Percentiles rank a stretch among this genome's conserved stretches.
phyloP scores from a whole-genome alignment of 2,888 invertebrate species.

The Orthosia cruda region DNA sequence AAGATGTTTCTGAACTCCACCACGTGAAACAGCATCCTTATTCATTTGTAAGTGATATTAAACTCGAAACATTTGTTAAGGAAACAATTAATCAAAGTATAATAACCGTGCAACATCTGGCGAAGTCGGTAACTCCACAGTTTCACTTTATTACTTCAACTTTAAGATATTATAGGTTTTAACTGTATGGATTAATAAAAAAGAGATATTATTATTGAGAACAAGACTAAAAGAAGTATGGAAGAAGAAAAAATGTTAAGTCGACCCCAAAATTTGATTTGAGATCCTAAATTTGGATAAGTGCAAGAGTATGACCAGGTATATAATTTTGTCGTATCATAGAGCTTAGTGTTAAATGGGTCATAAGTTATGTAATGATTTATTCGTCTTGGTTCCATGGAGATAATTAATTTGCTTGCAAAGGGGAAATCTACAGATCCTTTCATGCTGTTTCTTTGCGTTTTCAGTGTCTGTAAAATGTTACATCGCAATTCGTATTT shows the following conservation, averaged over 20 bases:
- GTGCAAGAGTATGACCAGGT: background rate
- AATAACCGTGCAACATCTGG: constrained; percentile 69
- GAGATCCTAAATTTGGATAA: background rate
- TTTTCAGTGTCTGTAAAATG: constrained; percentile 8
- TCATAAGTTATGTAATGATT: background rate
- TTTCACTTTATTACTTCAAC: constrained; percentile 65
- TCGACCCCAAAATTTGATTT: background rate
- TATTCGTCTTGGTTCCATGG: constrained; percentile 1
- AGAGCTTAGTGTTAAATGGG: constrained; percentile 1
- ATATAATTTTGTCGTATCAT: background rate
- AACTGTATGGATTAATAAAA: constrained; percentile 50
- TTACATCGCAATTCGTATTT: background rate
- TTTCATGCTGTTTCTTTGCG: background rate
- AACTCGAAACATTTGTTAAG: constrained; percentile 26
- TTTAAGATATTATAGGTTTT: constrained; percentile 63
- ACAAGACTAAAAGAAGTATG: no score
- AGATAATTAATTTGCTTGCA: background rate
- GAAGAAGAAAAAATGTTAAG: background rate
- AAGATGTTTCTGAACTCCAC: constrained; percentile 14
- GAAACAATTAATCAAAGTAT: constrained; percentile 63
- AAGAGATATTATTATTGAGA: no score
- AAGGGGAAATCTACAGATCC: constrained; percentile 1
- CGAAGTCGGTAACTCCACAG: constrained; percentile 51
- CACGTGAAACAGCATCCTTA: constrained; percentile 6
- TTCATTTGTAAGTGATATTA: constrained; percentile 31